Evolutionary conservation across 2,888 invertebrate genomes (phyloP).

Genomic region (Brachynemurus nebulosus): DNA sequence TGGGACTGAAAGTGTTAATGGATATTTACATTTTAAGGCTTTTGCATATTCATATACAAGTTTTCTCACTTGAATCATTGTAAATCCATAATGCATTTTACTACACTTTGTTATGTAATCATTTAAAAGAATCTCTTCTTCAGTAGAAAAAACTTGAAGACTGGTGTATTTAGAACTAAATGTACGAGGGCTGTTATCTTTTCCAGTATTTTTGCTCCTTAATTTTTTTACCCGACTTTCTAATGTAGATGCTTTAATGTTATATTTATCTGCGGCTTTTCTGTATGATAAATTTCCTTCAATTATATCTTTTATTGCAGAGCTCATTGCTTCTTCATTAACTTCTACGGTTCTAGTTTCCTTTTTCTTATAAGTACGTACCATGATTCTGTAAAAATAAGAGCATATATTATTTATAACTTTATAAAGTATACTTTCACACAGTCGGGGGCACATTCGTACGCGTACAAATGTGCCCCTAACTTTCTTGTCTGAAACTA

Average conservation of each 20-base stretch:
- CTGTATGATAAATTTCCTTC: background rate
- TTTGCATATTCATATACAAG: background rate
- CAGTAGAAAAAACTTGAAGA: conserved; percentile 1
- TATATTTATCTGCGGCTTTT: background rate
- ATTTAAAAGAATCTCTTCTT: background rate
- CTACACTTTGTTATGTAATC: background rate
- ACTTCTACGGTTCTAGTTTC: too few relatives aligned
- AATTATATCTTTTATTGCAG: background rate
- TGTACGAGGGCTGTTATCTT: background rate
- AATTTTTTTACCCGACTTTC: background rate
- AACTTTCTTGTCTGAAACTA: background rate
- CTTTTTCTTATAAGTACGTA: background rate
- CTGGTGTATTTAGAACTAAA: background rate
- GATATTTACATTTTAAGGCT: too few relatives aligned
- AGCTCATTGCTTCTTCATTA: too few relatives aligned
- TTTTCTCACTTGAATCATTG: background rate
- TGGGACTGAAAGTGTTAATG: too few relatives aligned
- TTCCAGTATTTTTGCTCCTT: background rate
- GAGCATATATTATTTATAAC: background rate
- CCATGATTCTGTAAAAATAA: background rate
- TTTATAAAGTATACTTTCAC: background rate
- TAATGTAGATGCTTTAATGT: background rate
- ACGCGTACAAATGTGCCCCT: background rate
- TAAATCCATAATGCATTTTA: conserved; percentile 2
- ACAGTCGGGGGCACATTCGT: background rate